A percentile compares a stretch with the other conserved stretches of the same genome.
phyloP scores from a whole-genome alignment of 2,797 vertebrate species.

The Tenualosa thibaudeaui region DNA sequence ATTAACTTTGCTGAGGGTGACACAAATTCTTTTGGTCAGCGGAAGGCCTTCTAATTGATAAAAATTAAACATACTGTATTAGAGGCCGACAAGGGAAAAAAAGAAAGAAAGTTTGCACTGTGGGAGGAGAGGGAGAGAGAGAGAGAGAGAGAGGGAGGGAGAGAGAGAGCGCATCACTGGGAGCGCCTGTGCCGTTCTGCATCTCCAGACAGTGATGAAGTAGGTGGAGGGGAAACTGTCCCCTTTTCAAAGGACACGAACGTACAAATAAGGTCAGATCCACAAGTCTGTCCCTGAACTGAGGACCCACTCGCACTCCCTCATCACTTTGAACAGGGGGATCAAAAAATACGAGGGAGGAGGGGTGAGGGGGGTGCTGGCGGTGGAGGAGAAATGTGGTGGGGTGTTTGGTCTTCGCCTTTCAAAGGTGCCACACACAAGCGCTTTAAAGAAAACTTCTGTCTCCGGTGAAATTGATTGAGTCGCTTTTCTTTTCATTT shows the following conservation, averaged over 20 bases:
- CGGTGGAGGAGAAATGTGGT: neutral
- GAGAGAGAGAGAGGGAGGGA: neutral
- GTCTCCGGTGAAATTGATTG: constrained; percentile 74
- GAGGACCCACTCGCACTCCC: constrained; percentile 50
- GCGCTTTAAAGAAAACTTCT: constrained; percentile 76
- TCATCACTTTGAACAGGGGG: constrained; percentile 74
- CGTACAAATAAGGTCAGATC: constrained; percentile 79
- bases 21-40: constrained; percentile 22
- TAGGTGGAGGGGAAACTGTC: constrained; percentile 73
- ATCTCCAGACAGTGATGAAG: constrained; percentile 63
- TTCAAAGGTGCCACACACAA: constrained; percentile 73
- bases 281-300: constrained; percentile 69
- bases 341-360: constrained; percentile 74
- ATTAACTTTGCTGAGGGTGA: constrained; percentile 25
- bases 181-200: constrained; percentile 53
- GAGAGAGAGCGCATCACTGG: constrained; percentile 39
- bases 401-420: constrained; percentile 66
- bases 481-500: constrained; percentile 50
- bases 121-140: neutral
- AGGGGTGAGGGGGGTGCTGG: neutral
- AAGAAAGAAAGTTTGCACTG: constrained; percentile 24
- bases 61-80: constrained; percentile 39
- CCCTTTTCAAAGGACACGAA: constrained; percentile 75
- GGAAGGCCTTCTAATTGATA: constrained; percentile 11
- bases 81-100: constrained; percentile 35